Conservation (phyloP, 2,888 invertebrate species). For the Agrochola macilenta region DNA sequence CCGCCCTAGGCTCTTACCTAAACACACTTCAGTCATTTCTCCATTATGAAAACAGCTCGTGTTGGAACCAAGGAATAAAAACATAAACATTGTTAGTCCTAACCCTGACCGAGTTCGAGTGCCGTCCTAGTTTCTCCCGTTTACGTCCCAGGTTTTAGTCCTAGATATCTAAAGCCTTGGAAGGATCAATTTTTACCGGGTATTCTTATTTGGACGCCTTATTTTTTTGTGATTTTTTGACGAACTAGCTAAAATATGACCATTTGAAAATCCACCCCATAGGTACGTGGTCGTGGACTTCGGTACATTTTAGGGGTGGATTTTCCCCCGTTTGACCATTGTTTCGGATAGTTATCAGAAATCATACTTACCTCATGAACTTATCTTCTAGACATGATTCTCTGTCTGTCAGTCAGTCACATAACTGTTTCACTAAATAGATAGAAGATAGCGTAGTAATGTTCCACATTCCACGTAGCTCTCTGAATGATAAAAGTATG, state of each 20-base stretch:
- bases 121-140: slow-evolving; percentile 1
- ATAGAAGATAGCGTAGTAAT: background rate
- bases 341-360: background rate
- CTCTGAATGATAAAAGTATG: slow-evolving; percentile 13
- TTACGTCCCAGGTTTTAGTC: slow-evolving; percentile 4
- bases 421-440: background rate
- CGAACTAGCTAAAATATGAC: background rate
- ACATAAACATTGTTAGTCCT: slow-evolving; percentile 10
- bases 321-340: background rate
- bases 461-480: slow-evolving; percentile 6
- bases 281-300: no score
- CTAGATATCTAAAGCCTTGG: slow-evolving; percentile 1
- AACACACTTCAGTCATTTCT: slow-evolving; percentile 34
- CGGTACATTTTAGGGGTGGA: background rate
- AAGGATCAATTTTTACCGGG: slow-evolving; percentile 1
- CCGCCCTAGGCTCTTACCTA: background rate
- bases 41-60: slow-evolving; percentile 30
- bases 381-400: background rate
- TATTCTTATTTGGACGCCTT: background rate
- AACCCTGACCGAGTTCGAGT: slow-evolving; percentile 38
- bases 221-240: background rate
- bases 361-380: background rate
- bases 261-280: no score
- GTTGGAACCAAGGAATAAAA: slow-evolving; percentile 20
- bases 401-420: background rate